Percentiles rank a stretch among this genome's conserved stretches.
Conservation (phyloP, 1,140 invertebrate genomes). For the Aplysia californica region DNA sequence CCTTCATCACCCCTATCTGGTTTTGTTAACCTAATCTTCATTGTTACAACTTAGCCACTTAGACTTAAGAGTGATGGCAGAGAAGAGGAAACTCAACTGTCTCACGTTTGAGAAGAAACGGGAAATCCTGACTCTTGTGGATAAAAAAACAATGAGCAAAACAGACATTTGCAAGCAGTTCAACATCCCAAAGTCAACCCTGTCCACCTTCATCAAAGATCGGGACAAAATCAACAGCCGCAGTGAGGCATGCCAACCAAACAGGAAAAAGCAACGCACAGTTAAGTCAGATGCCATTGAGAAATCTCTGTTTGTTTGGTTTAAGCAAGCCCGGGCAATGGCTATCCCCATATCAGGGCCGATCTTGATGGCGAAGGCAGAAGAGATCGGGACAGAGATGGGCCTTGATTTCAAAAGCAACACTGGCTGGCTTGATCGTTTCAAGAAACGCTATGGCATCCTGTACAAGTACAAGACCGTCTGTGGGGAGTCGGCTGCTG, state of each 20-base stretch:
- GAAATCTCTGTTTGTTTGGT: not conserved
- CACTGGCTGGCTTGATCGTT: not conserved
- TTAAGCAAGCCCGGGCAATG: not conserved
- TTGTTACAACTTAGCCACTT: too few species aligned
- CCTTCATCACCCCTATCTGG: too few species aligned
- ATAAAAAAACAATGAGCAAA: not conserved
- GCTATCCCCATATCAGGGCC: not conserved
- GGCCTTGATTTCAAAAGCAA: not conserved
- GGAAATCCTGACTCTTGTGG: not conserved
- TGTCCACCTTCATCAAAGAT: not conserved
- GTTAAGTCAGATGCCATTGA: not conserved
- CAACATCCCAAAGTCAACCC: not conserved
- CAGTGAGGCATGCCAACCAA: not conserved
- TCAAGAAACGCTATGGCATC: not conserved
- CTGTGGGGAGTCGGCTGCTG: not conserved
- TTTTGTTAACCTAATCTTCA: too few species aligned
- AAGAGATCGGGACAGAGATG: not conserved
- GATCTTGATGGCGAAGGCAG: not conserved
- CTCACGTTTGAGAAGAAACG: not conserved
- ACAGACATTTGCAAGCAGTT: not conserved
- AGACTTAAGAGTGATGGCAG: too few species aligned
- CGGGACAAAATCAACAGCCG: not conserved
- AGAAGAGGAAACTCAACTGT: not conserved
- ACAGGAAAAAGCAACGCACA: too few species aligned
- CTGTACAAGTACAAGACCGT: not conserved